A percentile compares a stretch with the other conserved stretches of the same genome.
Evolutionary conservation across 1,140 invertebrate genomes (phyloP).

Genomic region (Hyposmocoma kahamanoa): DNA sequence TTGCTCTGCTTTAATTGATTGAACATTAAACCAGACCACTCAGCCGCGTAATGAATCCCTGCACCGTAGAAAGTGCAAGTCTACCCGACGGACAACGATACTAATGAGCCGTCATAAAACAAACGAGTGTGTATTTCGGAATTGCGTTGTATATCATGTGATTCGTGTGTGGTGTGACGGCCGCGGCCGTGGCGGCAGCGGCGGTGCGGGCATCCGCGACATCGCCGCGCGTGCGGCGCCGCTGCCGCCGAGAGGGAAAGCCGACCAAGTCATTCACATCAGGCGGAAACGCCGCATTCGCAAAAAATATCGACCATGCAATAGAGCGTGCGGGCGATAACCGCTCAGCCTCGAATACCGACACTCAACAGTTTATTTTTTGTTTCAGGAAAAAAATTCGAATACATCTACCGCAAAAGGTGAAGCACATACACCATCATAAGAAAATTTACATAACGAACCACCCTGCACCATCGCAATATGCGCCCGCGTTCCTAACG

Average conservation of each 20-base stretch:
- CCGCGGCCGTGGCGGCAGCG: background rate
- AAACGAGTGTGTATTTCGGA: conserved; percentile 14
- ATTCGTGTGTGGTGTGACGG: too few relatives aligned
- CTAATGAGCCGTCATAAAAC: conserved; percentile 2
- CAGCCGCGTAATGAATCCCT: conserved; percentile 27
- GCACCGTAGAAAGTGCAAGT: conserved; percentile 40
- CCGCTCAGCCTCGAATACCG: conserved; percentile 16
- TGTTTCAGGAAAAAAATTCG: conserved; percentile 73
- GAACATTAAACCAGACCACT: conserved; percentile 20
- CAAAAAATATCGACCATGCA: conserved; percentile 23
- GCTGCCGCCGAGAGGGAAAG: conserved; percentile 40
- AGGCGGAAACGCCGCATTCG: conserved; percentile 38
- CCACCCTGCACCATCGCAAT: conserved; percentile 57
- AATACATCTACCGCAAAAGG: conserved; percentile 72
- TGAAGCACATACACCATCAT: conserved; percentile 73
- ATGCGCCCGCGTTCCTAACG: conserved; percentile 59
- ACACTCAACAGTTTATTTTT: conserved; percentile 40
- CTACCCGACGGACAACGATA: background rate
- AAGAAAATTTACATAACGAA: conserved; percentile 73
- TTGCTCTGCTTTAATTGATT: conserved; percentile 36
- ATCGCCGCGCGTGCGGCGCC: conserved; percentile 12
- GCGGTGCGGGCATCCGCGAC: conserved; percentile 16
- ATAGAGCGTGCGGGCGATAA: conserved; percentile 40
- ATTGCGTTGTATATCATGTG: conserved; percentile 28
- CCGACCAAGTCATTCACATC: conserved; percentile 43